These are phyloP conservation scores for Drosophila nigromelanica DNA, from an alignment of 1,140 invertebrate species.

Conservation along the genomic window DNA sequence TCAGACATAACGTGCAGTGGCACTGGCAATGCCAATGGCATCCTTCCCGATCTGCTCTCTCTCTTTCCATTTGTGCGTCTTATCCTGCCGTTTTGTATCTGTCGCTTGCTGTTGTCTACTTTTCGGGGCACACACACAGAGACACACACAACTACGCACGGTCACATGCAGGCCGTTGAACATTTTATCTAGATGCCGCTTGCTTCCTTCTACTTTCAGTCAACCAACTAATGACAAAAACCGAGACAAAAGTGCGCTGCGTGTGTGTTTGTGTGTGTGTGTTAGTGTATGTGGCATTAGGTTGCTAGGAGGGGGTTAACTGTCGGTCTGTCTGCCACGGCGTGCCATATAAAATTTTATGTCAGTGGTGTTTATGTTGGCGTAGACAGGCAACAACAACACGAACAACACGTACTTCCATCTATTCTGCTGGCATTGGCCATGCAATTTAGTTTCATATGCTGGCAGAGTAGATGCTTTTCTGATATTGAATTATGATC, in stretches of 20 bases:
- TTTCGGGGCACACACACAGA: slow-evolving; percentile 47
- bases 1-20: slow-evolving; percentile 75
- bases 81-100: slow-evolving; percentile 77
- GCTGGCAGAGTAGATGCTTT: slow-evolving; percentile 65
- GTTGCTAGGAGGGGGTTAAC: slow-evolving; percentile 1
- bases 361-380: slow-evolving; percentile 64
- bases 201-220: slow-evolving; percentile 51
- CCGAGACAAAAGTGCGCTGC: slow-evolving; percentile 73
- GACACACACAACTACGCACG: slow-evolving; percentile 20
- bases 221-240: slow-evolving; percentile 77
- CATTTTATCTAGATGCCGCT: slow-evolving; percentile 75
- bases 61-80: slow-evolving; percentile 45
- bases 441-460: slow-evolving; percentile 76
- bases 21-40: background rate
- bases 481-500: slow-evolving; percentile 80
- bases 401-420: slow-evolving; percentile 13
- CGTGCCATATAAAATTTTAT: slow-evolving; percentile 78
- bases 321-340: slow-evolving; percentile 22
- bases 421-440: slow-evolving; percentile 52
- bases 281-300: slow-evolving; percentile 17
- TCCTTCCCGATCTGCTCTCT: slow-evolving; percentile 35
- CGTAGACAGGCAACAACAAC: slow-evolving; percentile 45
- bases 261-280: slow-evolving; percentile 8
- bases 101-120: slow-evolving; percentile 69
- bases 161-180: slow-evolving; percentile 74